Evolutionary conservation across 1,140 invertebrate genomes (phyloP).

Genomic region (Neoseiulus cucumeris): DNA sequence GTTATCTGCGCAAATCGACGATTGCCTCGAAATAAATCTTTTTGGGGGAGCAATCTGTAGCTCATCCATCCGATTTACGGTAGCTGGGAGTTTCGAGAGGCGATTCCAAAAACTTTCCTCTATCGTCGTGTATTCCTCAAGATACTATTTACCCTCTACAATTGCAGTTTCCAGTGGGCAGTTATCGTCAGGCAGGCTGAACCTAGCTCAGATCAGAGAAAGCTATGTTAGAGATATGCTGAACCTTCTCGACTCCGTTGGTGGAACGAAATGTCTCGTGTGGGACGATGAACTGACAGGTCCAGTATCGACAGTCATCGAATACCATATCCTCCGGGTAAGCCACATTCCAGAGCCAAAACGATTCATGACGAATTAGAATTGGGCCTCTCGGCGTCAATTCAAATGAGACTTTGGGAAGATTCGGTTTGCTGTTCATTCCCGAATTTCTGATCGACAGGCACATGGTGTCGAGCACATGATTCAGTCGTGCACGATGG

Average conservation of each 20-base stretch:
- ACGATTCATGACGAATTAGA: too few relatives aligned
- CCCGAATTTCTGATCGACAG: too few relatives aligned
- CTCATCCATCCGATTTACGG: too few relatives aligned
- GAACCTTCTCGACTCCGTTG: not conserved
- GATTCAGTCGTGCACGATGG: conserved; percentile 47
- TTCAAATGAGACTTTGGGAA: too few relatives aligned
- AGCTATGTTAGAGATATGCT: conserved; percentile 2
- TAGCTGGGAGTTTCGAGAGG: too few relatives aligned
- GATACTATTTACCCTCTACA: not conserved
- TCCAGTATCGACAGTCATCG: conserved; percentile 62
- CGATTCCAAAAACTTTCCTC: too few relatives aligned
- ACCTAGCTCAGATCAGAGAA: not conserved
- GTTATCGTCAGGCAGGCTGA: not conserved
- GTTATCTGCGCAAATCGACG: too few relatives aligned
- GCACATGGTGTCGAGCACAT: conserved; percentile 57
- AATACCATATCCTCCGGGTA: conserved; percentile 49
- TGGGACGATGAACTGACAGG: conserved; percentile 74
- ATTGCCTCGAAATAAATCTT: too few relatives aligned
- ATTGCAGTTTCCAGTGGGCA: not conserved
- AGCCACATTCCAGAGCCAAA: not conserved
- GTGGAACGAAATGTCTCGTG: conserved; percentile 33
- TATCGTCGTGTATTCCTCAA: too few relatives aligned
- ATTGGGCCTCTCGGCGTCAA: not conserved
- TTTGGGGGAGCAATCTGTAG: too few relatives aligned
- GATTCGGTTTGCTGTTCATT: too few relatives aligned